Evolutionary conservation across 2,888 invertebrate genomes (phyloP), one percentile per base, ranked within the genome.

Genomic region (Azorinus chamasolen): DNA sequence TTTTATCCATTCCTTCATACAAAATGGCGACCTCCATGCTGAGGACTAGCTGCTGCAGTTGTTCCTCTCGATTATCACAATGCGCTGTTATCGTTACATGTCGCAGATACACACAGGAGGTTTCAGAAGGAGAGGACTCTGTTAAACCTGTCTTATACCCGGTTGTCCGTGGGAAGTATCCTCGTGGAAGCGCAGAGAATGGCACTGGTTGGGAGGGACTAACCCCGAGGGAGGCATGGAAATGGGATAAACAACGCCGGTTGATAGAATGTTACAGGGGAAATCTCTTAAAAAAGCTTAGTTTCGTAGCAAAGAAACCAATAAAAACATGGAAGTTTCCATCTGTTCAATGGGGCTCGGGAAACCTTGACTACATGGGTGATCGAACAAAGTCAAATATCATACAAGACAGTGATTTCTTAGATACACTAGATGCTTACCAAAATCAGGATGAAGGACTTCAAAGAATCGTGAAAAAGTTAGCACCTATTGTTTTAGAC

Each of bases 381-480:
- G 95, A 95, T 90, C 95, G 96, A 68, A 98, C 98, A 5, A 95
- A 96, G 92, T 97, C 97, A 4, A 95, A 96, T 90, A 94, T 97
- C 39, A n/a, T 55, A n/a, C 5, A 32, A 32, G 32, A 32, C 10
- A 10, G 10, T 32, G 5, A 32, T 4, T 32, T 32, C 10, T 10
- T 32, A 6, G 4, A 4, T 6, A 32, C 32, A 6, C 32, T 32
- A 32, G 32, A 10, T 32, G 32, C 32, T 6, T 32, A 32, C 10
- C 4, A 32, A 32, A 32, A 32, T 10, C 4, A 32, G 10, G 10
- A 32, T 10, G 10, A 6, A 32, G 4, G 32, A 6, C 5, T 32
- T 10, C 5, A 32, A 32, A 32, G 32, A 6, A 10, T 10, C 32
- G 32, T 10, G 32, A 32, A 32, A 32, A 32, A 32, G 32, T 32